Conservation (phyloP, 2,888 invertebrate species). For the Parasteatoda lunata region DNA sequence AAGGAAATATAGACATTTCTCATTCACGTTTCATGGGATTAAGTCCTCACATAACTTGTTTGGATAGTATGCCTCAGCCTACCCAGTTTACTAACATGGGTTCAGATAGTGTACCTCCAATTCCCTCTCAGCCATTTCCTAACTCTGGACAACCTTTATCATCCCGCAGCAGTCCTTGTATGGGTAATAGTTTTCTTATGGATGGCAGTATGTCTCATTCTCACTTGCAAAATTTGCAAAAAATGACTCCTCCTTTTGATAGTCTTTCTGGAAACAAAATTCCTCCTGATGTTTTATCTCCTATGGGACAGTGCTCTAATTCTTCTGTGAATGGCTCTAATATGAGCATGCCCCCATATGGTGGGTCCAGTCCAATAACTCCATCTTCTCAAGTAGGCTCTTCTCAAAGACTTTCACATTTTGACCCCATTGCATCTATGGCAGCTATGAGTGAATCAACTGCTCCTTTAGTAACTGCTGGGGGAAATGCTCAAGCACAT, state of each 20-base stretch:
- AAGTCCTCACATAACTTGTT: constrained; percentile 64
- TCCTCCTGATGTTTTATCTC: constrained; percentile 57
- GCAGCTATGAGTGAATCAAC: constrained; percentile 96
- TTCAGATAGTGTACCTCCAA: constrained; percentile 48
- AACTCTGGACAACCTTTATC: constrained; percentile 60
- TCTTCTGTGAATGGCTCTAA: constrained; percentile 53
- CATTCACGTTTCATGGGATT: constrained; percentile 67
- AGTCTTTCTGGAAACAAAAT: constrained; percentile 61
- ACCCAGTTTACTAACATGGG: constrained; percentile 47
- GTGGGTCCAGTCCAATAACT: constrained; percentile 53
- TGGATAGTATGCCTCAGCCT: constrained; percentile 57
- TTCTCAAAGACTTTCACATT: constrained; percentile 77
- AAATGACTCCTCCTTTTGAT: constrained; percentile 71
- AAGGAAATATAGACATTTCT: constrained; percentile 70
- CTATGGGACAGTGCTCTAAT: constrained; percentile 58
- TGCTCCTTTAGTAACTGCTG: constrained; percentile 77
- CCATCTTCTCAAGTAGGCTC: constrained; percentile 53
- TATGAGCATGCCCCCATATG: constrained; percentile 52
- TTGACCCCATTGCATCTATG: constrained; percentile 93
- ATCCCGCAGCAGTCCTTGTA: constrained; percentile 56
- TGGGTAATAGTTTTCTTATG: constrained; percentile 41
- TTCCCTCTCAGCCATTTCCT: constrained; percentile 56
- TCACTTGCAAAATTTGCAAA: constrained; percentile 70
- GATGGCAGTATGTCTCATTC: constrained; percentile 66
- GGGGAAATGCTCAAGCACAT: constrained; percentile 76